Evolutionary conservation across 2,113 vertebrate species (phyloP).

Genomic region (Gobio gobio): DNA sequence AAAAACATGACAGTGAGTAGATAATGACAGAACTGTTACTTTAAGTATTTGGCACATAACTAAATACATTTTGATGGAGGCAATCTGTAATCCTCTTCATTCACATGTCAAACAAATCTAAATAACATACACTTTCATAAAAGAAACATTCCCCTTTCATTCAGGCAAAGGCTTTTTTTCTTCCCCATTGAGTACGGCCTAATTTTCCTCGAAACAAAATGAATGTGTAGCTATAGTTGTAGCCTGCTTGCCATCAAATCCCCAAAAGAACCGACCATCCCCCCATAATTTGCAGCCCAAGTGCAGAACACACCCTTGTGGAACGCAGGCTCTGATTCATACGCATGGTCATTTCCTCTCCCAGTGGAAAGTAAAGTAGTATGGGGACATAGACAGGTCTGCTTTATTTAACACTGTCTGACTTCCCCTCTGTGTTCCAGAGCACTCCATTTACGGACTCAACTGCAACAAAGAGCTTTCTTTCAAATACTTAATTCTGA

Average conservation of each 20-base stretch:
- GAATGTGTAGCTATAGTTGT: not conserved
- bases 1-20: not conserved
- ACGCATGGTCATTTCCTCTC: slow-evolving; percentile 47
- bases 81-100: not conserved
- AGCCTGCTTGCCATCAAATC: slow-evolving; percentile 20
- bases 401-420: slow-evolving; percentile 44
- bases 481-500: not conserved
- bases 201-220: slow-evolving; percentile 31
- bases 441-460: slow-evolving; percentile 22
- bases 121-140: not conserved
- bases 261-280: not conserved
- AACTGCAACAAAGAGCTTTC: not conserved
- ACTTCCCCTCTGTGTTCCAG: slow-evolving; percentile 1
- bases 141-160: not conserved
- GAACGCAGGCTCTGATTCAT: slow-evolving; percentile 54
- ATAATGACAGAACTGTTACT: slow-evolving; percentile 27
- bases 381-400: slow-evolving; percentile 13
- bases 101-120: not conserved
- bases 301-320: not conserved
- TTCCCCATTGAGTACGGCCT: not conserved
- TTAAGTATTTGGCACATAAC: slow-evolving; percentile 21
- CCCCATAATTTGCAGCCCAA: not conserved
- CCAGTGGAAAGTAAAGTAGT: slow-evolving; percentile 42
- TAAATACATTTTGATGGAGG: slow-evolving; percentile 17
- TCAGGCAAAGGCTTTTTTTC: not conserved